These are phyloP conservation scores for Trogon surrucura DNA, from an alignment of 2,113 vertebrate species.

Conservation along the genomic window DNA sequence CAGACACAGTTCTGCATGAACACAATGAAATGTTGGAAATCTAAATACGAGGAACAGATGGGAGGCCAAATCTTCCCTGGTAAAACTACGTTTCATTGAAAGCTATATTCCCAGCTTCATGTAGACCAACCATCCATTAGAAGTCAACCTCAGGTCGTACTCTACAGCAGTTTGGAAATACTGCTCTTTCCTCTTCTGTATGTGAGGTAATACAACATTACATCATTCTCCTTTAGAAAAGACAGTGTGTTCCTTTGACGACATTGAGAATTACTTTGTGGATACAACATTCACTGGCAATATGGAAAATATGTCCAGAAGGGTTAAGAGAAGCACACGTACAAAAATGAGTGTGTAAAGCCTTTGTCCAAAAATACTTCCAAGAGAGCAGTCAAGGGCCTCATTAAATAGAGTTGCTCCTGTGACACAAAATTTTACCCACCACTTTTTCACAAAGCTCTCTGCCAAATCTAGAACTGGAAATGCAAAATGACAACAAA, in stretches of 20 bases:
- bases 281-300: neutral
- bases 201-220: neutral
- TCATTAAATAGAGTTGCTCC: neutral
- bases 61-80: neutral
- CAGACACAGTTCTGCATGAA: slow-evolving; percentile 37
- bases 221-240: neutral
- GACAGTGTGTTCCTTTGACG: accelerated
- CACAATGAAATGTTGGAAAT: slow-evolving; percentile 34
- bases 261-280: neutral
- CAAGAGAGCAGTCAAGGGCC: neutral
- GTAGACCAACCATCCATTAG: neutral
- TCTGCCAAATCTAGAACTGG: neutral
- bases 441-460: neutral
- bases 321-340: accelerated
- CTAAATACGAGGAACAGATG: slow-evolving; percentile 33
- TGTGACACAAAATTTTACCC: neutral
- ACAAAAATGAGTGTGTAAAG: neutral
- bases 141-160: neutral
- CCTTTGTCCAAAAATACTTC: neutral
- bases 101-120: neutral
- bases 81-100: neutral
- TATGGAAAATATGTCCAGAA: neutral
- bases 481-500: neutral
- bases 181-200: neutral
- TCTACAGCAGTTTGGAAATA: neutral